Evolutionary conservation across 2,113 vertebrate species (phyloP).

Genomic region (Bufo bufo): DNA sequence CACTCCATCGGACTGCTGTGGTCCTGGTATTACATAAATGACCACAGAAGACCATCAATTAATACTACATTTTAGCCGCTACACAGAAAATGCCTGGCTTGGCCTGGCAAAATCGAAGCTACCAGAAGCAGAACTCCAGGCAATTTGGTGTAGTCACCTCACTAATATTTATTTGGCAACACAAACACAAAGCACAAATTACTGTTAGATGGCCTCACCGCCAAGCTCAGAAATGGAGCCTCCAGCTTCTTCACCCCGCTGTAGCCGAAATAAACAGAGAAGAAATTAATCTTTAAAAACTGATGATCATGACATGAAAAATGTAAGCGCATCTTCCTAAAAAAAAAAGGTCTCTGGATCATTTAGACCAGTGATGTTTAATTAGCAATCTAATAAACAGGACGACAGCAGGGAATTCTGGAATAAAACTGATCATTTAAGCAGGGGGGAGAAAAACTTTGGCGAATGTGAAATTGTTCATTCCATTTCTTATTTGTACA

Average conservation of each 20-base stretch:
- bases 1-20: too few species aligned
- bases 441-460: slow-evolving; percentile 4
- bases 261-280: not conserved
- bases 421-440: slow-evolving; percentile 9
- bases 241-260: not conserved
- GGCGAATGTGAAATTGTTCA: slow-evolving; percentile 12
- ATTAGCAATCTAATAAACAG: not conserved
- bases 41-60: too few species aligned
- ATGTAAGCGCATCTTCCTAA: not conserved
- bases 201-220: not conserved
- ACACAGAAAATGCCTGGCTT: too few species aligned
- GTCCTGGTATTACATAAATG: too few species aligned
- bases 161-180: too few species aligned
- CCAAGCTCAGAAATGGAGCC: not conserved
- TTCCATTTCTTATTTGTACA: slow-evolving; percentile 2
- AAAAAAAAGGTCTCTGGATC: not conserved
- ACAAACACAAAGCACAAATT: too few species aligned
- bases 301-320: not conserved
- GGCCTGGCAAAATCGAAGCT: too few species aligned
- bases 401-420: slow-evolving; percentile 27
- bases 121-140: too few species aligned
- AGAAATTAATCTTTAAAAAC: not conserved
- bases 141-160: too few species aligned
- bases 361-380: not conserved
- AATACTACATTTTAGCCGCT: too few species aligned